Percentiles rank a stretch among this genome's conserved stretches.
These are phyloP conservation scores for Percopsis transmontana DNA, from an alignment of 2,113 vertebrate species.

Conservation along the genomic window DNA sequence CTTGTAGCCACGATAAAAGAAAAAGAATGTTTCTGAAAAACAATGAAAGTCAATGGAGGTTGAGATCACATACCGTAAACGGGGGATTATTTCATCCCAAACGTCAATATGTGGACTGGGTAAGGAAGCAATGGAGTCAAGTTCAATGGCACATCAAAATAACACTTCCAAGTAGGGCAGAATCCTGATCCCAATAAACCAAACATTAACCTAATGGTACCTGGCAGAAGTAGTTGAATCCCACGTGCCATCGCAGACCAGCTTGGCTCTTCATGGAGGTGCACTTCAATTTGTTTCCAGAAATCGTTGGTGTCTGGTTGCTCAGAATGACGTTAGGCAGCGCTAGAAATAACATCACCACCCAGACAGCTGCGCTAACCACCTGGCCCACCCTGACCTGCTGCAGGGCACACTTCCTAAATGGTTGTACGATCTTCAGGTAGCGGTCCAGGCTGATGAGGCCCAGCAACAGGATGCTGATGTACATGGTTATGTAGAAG, in stretches of 20 bases:
- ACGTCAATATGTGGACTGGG: too few relatives aligned
- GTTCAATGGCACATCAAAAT: too few relatives aligned
- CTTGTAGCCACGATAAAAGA: too few relatives aligned
- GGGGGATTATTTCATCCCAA: too few relatives aligned
- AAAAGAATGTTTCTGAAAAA: too few relatives aligned
- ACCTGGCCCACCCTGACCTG: constrained; percentile 61
- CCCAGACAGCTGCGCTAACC: constrained; percentile 69
- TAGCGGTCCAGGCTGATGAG: constrained; percentile 82
- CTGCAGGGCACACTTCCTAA: constrained; percentile 69
- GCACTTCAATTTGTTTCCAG: constrained; percentile 62
- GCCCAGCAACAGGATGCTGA: constrained; percentile 80
- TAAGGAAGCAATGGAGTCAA: too few relatives aligned
- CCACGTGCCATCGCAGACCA: constrained; percentile 75
- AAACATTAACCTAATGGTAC: constrained; percentile 22
- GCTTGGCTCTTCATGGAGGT: constrained; percentile 68
- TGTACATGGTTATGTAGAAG: constrained; percentile 84
- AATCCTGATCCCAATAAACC: neutral
- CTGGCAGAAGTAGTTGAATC: constrained; percentile 78
- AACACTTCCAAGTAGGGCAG: too few relatives aligned
- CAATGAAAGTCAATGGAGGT: too few relatives aligned
- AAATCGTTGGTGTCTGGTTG: constrained; percentile 25
- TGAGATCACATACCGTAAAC: too few relatives aligned
- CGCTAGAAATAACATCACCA: constrained; percentile 67
- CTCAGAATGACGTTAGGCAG: constrained; percentile 78
- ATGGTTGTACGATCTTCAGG: constrained; percentile 78